Base-by-base conservation (phyloP, 1,140 invertebrate genomes). In the Akabosia matsudoensis region DNA sequence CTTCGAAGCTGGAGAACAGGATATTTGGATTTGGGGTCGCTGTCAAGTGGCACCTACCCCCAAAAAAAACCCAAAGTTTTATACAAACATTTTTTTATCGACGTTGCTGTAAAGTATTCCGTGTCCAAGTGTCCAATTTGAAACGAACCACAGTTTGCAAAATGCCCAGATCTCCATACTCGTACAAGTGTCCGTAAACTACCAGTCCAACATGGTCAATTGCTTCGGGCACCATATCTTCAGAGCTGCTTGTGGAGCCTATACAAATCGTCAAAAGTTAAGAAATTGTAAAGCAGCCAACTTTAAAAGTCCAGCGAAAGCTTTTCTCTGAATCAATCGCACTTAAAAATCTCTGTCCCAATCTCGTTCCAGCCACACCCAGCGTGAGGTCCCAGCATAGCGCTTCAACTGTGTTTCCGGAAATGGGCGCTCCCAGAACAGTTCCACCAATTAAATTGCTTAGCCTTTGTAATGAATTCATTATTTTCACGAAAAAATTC, bases 141-240 rank as follows among this genome's bases (percentile, higher is more conserved):
- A 3, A 3, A 31, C 52, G n/a, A 73, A 77, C 76, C 28, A 34
- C 54, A 37, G 28, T 74, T 67, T 45, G 33, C 31, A 81, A 45
- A 51, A 81, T 74, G 2, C 80, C 80, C 24, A 78, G 33, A 70
- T 81, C 80, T 10, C 80, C 80, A 71, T 76, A 81, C 74, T 81
- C 80, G 54, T 81, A 81, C 0, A 81, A 30, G 54, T 74, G 64
- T 24, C 74, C 74, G 52, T 76, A 81, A n/a, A 81, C 76, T 31
- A 76, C 77, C 1, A 81, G 0, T 2, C 80, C 80, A 18, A 76
- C 76, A 56, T 81, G 80, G 51, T 81, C 80, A 24, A 81, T 52
- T 4, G 80, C 76, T 13, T 79, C 78, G 16, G 80, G 80, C 13
- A 34, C 34, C 30, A 73, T 75, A 26, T 78, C 76, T 10, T 33